phyloP scores from a whole-genome alignment of 2,113 vertebrate species.

The Chionis minor region DNA sequence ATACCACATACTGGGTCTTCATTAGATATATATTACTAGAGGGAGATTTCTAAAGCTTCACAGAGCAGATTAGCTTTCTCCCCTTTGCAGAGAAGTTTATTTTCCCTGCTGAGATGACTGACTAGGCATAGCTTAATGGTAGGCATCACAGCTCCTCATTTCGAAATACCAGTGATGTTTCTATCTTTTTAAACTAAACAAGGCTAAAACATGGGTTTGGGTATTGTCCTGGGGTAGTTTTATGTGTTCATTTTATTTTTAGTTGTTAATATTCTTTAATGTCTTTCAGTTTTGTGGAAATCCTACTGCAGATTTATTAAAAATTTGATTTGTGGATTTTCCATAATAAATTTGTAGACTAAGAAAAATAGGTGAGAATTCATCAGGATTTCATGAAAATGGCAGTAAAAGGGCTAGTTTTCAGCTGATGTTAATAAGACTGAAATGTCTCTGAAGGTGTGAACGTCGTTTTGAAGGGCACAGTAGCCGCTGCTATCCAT shows the following conservation, averaged over 20 bases:
- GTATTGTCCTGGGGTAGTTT: background rate
- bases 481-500: slow-evolving; percentile 73
- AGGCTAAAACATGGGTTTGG: background rate
- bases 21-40: background rate
- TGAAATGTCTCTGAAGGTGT: slow-evolving; percentile 71
- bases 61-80: background rate
- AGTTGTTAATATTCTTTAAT: background rate
- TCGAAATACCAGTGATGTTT: background rate
- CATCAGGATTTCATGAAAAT: background rate
- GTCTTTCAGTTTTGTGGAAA: background rate
- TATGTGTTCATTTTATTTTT: background rate
- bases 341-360: background rate
- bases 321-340: background rate
- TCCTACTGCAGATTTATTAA: background rate
- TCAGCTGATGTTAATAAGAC: background rate
- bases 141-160: background rate
- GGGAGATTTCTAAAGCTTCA: background rate
- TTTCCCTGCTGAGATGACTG: background rate
- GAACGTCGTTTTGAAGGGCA: slow-evolving; percentile 85
- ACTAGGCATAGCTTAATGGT: background rate
- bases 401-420: background rate
- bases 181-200: background rate
- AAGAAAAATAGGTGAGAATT: background rate
- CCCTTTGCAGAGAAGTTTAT: background rate
- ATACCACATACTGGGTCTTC: background rate